Evolutionary conservation across 2,888 invertebrate genomes (phyloP), one percentile per base, ranked within the genome.

Genomic region (Trichopria drosophilae): DNA sequence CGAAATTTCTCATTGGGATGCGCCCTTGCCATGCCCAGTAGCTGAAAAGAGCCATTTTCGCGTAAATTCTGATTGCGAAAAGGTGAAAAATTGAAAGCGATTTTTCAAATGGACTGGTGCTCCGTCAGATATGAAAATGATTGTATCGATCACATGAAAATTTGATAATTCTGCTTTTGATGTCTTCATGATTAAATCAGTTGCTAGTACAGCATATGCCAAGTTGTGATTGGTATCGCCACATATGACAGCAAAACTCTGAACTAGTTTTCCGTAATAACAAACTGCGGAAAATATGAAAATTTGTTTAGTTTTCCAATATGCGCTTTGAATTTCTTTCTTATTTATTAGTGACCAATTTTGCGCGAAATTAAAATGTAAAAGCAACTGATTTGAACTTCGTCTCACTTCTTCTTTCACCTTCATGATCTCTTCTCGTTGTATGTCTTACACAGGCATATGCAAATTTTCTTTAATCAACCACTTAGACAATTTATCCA

Each of bases 1-100:
- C n/a, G n/a, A n/a, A n/a, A n/a, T n/a, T n/a, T n/a, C 19, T n/a
- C 47, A 39, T 20, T 47, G 28, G 20, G 39, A 47, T 29, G 47
- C 47, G 26, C 47, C 47, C 29, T 47, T 47, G 16, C 47, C 47
- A 16, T 47, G 47, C 7, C 47, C 47, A 12, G 47, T 47, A 22
- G 18, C 37, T 40, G 47, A 47, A 22, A 47, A 47, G n/a, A 40
- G 12, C 47, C 47, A 47, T 23, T 40, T 39, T 16, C 29, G 39
- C 18, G 13, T 19, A 19, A 23, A n/a, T 26, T 29, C 16, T 3
- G 47, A 47, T 19, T 24, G 6, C 10, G n/a, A 22, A 10, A 44
- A 16, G 32, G 32, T 24, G 35, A 22, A 16, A 22, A 32, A 26
- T 26, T 45, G 36, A 36, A 23, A 45, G 7, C 45, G 36, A 36